Evolutionary conservation across 1,140 invertebrate species (phyloP).

Genomic region (Orchesella cincta): DNA sequence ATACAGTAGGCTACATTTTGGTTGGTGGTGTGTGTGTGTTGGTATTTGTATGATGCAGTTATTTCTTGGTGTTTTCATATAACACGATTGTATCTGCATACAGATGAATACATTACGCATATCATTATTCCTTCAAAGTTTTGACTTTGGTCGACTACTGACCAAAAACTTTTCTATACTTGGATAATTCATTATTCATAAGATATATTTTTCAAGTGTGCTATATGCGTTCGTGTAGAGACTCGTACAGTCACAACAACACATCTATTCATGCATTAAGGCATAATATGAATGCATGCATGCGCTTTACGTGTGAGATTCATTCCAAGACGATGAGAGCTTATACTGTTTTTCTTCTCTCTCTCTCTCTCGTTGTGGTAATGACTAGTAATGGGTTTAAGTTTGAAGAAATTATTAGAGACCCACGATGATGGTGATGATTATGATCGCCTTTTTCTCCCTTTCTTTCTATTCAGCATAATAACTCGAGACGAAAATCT

Average conservation of each 20-base stretch:
- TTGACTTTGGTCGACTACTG: neutral
- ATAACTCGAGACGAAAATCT: neutral
- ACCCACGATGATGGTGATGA: neutral
- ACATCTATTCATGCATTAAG: too few species aligned
- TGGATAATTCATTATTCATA: neutral
- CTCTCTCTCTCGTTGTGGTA: neutral
- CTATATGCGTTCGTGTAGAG: too few species aligned
- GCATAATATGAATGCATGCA: too few species aligned
- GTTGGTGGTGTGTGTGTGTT: too few species aligned
- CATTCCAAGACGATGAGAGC: neutral
- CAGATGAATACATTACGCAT: too few species aligned
- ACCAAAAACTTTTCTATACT: neutral
- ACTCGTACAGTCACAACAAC: too few species aligned
- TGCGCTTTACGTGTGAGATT: neutral
- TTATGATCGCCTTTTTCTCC: neutral
- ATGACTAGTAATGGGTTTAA: conserved; percentile 6
- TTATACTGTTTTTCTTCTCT: neutral
- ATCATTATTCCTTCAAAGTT: too few species aligned
- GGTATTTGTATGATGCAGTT: too few species aligned
- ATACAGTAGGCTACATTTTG: too few species aligned
- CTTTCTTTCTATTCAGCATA: neutral
- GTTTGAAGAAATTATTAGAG: conserved; percentile 15
- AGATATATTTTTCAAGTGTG: neutral
- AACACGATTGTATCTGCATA: too few species aligned
- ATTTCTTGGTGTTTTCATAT: too few species aligned